Conservation (phyloP, 2,888 invertebrate genomes). For the Epiblema foenella region DNA sequence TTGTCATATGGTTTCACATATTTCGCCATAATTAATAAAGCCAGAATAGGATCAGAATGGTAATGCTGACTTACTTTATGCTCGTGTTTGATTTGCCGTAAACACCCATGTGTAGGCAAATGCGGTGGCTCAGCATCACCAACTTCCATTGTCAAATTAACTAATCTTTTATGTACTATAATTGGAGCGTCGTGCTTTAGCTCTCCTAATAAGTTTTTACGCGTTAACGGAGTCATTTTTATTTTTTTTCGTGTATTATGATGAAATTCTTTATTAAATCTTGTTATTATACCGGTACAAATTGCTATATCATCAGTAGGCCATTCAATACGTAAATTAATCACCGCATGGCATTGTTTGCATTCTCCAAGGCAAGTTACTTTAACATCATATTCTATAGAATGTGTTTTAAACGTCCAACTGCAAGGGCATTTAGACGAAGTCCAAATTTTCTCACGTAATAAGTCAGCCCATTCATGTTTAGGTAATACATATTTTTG, state of each 20-base stretch:
- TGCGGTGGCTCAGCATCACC: slow-evolving; percentile 27
- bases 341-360: neutral
- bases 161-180: slow-evolving; percentile 33
- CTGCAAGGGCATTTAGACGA: slow-evolving; percentile 6
- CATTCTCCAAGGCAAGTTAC: neutral
- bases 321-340: neutral
- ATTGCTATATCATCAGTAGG: neutral
- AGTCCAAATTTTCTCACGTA: slow-evolving; percentile 12
- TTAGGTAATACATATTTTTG: slow-evolving; percentile 4
- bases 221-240: slow-evolving; percentile 13
- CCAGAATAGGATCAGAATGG: too few relatives aligned
- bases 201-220: slow-evolving; percentile 32
- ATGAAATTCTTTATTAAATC: neutral
- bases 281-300: slow-evolving; percentile 4
- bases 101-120: slow-evolving; percentile 41
- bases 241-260: neutral
- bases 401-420: slow-evolving; percentile 8
- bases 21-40: too few relatives aligned
- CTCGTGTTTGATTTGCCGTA: too few relatives aligned
- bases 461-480: slow-evolving; percentile 7
- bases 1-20: too few relatives aligned
- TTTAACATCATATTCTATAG: neutral
- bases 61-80: too few relatives aligned
- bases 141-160: slow-evolving; percentile 28
- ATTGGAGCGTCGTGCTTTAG: slow-evolving; percentile 31